Base-by-base conservation (phyloP, 1,140 invertebrate genomes). In the Hypothenemus hampei region DNA sequence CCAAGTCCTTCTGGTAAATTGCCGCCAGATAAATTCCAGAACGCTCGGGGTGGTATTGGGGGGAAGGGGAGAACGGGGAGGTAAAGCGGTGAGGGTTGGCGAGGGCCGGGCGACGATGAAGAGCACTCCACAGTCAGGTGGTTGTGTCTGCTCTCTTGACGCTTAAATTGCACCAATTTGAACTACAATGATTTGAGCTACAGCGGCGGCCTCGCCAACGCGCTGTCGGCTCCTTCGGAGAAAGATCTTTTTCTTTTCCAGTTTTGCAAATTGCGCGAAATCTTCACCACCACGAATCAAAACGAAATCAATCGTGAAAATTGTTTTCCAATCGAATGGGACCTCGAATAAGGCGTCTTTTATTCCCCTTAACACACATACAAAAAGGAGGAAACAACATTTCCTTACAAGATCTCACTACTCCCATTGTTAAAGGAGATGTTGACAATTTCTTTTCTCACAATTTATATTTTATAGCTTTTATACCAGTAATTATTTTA, bases 71-170 rank as follows among this genome's bases (percentile, higher is more conserved):
- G n/a, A n/a, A n/a, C n/a, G n/a, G n/a, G n/a, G n/a, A n/a, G n/a
- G n/a, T n/a, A 56, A 46, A 39, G 24, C 23, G 52, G 47, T 26
- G 31, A 43, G 40, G 47, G 37, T 49, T 52, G 51, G 45, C 43
- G 57, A 54, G n/a, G 53, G 55, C 47, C 47, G 36, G 26, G 48
- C 49, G 51, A 47, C 60, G 64, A 67, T 67, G 63, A 69, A 67
- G 67, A 57, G 51, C 64, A 62, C 67, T 69, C 61, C 52, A 69
- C 45, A 59, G 67, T 66, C 67, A 69, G 67, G 67, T 69, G 67
- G 65, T 67, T 61, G 58, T 69, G 67, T 66, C 67, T 69, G 67
- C 61, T 65, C 67, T 61, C 62, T 66, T 64, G 61, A 67, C 60
- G 59, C 64, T 59, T 59, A 65, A 68, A 68, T 66, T 68, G 65